Percentiles rank a stretch among this genome's conserved stretches.
These are phyloP conservation scores for Adoxophyes honmai DNA, from an alignment of 1,140 invertebrate species.

Conservation along the genomic window DNA sequence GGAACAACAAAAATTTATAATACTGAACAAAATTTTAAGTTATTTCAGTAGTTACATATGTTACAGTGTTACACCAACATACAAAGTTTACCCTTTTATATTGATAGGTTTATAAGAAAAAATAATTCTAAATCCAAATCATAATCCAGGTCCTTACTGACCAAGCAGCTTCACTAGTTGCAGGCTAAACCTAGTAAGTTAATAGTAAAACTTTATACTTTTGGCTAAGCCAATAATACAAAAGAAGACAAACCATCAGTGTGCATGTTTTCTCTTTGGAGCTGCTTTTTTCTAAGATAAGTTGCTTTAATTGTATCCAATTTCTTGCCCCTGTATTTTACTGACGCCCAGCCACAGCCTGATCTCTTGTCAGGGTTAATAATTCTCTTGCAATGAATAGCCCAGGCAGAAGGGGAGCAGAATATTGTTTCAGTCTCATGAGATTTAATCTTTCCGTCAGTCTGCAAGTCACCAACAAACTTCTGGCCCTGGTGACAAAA, in stretches of 20 bases:
- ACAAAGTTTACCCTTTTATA: too few relatives aligned
- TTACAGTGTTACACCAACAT: too few relatives aligned
- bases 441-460: conserved; percentile 92
- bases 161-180: too few relatives aligned
- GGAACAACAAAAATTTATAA: conserved; percentile 14
- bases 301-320: conserved; percentile 91
- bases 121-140: too few relatives aligned
- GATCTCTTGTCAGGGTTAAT: conserved; percentile 95
- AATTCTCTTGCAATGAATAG: conserved; percentile 92
- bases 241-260: conserved; percentile 49
- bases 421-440: conserved; percentile 92
- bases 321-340: conserved; percentile 90
- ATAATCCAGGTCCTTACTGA: too few relatives aligned
- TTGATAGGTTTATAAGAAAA: too few relatives aligned
- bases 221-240: conserved; percentile 13
- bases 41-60: too few relatives aligned
- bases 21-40: too few relatives aligned
- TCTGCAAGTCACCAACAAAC: conserved; percentile 90
- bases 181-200: too few relatives aligned
- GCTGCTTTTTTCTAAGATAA: conserved; percentile 85
- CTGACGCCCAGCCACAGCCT: conserved; percentile 93
- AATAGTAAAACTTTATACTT: too few relatives aligned
- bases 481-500: conserved; percentile 85
- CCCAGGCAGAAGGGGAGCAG: conserved; percentile 94
- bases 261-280: conserved; percentile 77